Evolutionary conservation across 2,113 vertebrate species (phyloP).

Genomic region (Accipiter cooperii): DNA sequence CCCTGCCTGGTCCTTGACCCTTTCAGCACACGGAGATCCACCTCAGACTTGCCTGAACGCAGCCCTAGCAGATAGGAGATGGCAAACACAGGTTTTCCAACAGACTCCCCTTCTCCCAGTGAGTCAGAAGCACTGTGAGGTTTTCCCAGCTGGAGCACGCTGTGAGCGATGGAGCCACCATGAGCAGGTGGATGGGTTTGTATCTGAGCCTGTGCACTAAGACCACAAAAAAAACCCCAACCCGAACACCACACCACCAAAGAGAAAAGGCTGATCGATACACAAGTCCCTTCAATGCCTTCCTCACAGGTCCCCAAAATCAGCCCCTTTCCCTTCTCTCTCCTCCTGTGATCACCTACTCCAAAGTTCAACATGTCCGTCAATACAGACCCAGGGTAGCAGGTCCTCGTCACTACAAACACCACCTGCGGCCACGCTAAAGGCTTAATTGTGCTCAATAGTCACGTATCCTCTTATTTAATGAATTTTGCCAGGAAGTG

Average conservation of each 20-base stretch:
- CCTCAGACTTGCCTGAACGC: not conserved
- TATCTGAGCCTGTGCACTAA: not conserved
- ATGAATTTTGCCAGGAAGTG: not conserved
- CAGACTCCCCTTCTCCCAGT: conserved; percentile 42
- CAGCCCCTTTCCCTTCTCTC: not conserved
- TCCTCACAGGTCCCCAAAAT: not conserved
- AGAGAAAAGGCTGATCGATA: not conserved
- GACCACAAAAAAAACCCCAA: not conserved
- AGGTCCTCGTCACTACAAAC: not conserved
- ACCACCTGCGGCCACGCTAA: not conserved
- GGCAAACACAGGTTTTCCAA: conserved; percentile 40
- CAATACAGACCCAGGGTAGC: not conserved
- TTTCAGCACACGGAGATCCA: not conserved
- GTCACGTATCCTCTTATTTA: not conserved
- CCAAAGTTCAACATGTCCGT: not conserved
- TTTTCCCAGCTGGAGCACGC: not conserved
- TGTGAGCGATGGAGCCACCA: conserved; percentile 1
- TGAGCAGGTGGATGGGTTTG: not conserved
- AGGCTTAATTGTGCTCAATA: not conserved
- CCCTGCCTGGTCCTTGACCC: conserved; percentile 38
- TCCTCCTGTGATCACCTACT: not conserved
- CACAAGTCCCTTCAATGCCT: not conserved
- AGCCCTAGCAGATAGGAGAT: conserved; percentile 51
- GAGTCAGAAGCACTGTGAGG: not conserved
- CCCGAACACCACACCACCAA: not conserved